phyloP scores from a whole-genome alignment of 2,113 vertebrate genomes.

The Melanerpes aurifrons region DNA sequence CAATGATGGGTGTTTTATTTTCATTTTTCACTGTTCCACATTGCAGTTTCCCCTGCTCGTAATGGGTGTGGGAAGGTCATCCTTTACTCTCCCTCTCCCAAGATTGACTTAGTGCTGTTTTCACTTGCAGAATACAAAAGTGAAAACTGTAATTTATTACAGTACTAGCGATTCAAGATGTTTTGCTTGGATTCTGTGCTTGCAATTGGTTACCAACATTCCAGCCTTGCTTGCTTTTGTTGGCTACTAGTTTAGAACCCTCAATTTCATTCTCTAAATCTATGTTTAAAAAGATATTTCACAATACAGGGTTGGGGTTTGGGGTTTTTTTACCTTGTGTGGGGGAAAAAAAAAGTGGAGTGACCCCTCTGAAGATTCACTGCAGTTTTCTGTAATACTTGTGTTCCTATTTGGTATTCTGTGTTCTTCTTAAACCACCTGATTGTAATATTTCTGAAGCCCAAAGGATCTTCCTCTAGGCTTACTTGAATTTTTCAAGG shows the following conservation, averaged over 20 bases:
- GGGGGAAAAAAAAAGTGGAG: slow-evolving; percentile 37
- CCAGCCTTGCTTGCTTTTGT: slow-evolving; percentile 80
- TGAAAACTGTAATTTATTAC: slow-evolving; percentile 82
- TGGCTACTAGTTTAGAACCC: slow-evolving; percentile 80
- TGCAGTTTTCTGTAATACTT: background rate
- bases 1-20: background rate
- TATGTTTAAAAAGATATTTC: slow-evolving; percentile 80
- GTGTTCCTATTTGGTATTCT: background rate
- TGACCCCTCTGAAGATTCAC: slow-evolving; percentile 18
- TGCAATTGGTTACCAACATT: slow-evolving; percentile 77
- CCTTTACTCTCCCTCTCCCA: slow-evolving; percentile 62
- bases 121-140: slow-evolving; percentile 81
- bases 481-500: slow-evolving; percentile 35
- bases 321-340: background rate
- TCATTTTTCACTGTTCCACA: background rate
- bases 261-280: slow-evolving; percentile 80
- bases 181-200: slow-evolving; percentile 79
- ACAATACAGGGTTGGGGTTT: slow-evolving; percentile 45
- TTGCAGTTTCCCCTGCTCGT: slow-evolving; percentile 9
- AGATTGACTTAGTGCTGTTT: slow-evolving; percentile 77
- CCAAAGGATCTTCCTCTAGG: slow-evolving; percentile 11
- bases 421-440: background rate
- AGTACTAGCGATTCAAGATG: slow-evolving; percentile 81
- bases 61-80: slow-evolving; percentile 63
- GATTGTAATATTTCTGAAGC: slow-evolving; percentile 19